Percentiles rank a stretch among this genome's conserved stretches.
phyloP scores from a whole-genome alignment of 1,140 invertebrate genomes.

The Zaprionus capensis region DNA sequence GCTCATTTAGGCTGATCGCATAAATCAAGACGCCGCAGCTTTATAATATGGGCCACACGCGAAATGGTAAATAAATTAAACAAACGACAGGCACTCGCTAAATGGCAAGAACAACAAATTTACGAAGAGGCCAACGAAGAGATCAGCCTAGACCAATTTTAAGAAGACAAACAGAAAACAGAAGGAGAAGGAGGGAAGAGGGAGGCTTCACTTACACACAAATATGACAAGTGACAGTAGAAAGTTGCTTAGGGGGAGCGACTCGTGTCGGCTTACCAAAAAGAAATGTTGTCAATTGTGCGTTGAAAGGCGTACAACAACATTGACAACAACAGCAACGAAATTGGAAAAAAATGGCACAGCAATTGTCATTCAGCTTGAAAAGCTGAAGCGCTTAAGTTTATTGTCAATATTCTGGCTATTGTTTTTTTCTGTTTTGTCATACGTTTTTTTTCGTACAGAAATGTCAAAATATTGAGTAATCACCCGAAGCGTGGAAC shows the following conservation, averaged over 20 bases:
- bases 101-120: constrained; percentile 60
- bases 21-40: constrained; percentile 22
- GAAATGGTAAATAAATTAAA: constrained; percentile 70
- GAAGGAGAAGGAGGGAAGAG: background rate
- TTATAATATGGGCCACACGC: constrained; percentile 60
- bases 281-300: constrained; percentile 54
- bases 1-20: constrained; percentile 51
- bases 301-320: constrained; percentile 48
- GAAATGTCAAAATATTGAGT: constrained; percentile 82
- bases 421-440: constrained; percentile 35
- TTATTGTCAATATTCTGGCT: constrained; percentile 77
- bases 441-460: constrained; percentile 29
- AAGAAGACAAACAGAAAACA: constrained; percentile 70
- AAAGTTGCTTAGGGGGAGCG: constrained; percentile 68
- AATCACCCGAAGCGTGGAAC: constrained; percentile 66
- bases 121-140: constrained; percentile 42
- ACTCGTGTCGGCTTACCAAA: constrained; percentile 31
- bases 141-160: constrained; percentile 74
- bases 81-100: constrained; percentile 66
- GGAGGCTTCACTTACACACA: constrained; percentile 24
- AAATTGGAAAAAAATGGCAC: constrained; percentile 63
- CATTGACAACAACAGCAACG: background rate
- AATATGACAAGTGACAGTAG: constrained; percentile 78
- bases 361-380: constrained; percentile 79
- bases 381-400: constrained; percentile 70